These are phyloP conservation scores for Tetraneura akinire DNA, from an alignment of 1,140 invertebrate genomes.

Conservation along the genomic window DNA sequence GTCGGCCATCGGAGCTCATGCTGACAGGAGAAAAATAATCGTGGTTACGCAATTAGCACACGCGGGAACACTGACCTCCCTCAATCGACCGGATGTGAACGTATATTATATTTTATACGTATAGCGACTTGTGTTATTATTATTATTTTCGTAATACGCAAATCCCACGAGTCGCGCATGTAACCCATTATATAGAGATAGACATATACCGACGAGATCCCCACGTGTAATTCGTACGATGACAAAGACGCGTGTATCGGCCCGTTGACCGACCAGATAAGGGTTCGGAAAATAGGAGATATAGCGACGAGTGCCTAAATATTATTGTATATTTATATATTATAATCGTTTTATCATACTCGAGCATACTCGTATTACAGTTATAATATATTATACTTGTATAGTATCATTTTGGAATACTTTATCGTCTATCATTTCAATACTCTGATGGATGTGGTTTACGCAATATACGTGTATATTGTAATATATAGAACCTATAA, in stretches of 20 bases:
- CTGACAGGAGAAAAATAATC: not conserved
- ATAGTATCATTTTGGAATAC: too few relatives aligned
- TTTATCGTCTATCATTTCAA: too few relatives aligned
- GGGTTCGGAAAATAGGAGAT: too few relatives aligned
- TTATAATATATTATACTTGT: too few relatives aligned
- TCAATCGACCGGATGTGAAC: conserved; percentile 46
- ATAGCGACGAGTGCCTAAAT: too few relatives aligned
- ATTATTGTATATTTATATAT: not conserved
- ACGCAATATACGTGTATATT: too few relatives aligned
- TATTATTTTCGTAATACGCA: not conserved
- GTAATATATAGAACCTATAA: too few relatives aligned
- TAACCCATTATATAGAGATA: conserved; percentile 31
- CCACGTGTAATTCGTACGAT: not conserved
- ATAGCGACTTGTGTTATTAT: conserved; percentile 21
- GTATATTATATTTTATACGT: conserved; percentile 5
- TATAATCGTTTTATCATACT: too few relatives aligned
- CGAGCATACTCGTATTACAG: too few relatives aligned
- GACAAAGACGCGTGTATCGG: not conserved
- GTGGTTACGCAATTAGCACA: not conserved
- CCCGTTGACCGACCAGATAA: not conserved
- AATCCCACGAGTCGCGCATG: not conserved
- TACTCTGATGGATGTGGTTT: too few relatives aligned
- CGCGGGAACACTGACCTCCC: conserved; percentile 47
- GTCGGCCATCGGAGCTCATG: not conserved
- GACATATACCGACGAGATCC: not conserved